Percentiles rank a stretch among this genome's conserved stretches.
Evolutionary conservation across 1,140 invertebrate genomes (phyloP).

Genomic region (Laupala kohalensis): DNA sequence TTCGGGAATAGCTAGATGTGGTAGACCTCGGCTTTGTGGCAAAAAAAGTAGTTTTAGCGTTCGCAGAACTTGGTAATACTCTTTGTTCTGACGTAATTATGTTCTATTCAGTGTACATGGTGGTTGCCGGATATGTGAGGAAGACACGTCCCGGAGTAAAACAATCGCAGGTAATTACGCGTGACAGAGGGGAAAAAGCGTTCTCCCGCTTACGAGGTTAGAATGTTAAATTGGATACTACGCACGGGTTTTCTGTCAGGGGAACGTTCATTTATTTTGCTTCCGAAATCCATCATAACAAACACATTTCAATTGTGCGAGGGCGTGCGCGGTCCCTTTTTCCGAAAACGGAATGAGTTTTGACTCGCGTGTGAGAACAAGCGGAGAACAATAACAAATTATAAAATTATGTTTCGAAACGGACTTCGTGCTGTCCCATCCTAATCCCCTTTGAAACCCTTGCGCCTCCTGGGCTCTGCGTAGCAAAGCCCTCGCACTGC

Average conservation of each 20-base stretch:
- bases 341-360: not conserved
- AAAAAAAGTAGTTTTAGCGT: too few species aligned
- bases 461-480: not conserved
- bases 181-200: not conserved
- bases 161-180: not conserved
- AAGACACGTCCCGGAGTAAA: not conserved
- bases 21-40: too few species aligned
- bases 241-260: not conserved
- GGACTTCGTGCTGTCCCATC: not conserved
- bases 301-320: not conserved
- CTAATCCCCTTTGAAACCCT: not conserved
- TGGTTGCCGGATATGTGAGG: not conserved
- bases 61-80: too few species aligned
- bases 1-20: too few species aligned
- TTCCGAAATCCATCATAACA: not conserved
- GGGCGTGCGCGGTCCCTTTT: not conserved
- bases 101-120: not conserved
- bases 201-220: not conserved
- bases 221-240: not conserved
- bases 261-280: not conserved
- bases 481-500: not conserved
- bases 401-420: not conserved
- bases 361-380: not conserved
- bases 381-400: not conserved
- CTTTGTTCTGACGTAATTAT: too few species aligned